Evolutionary conservation across 2,888 invertebrate species (phyloP), one percentile per base, ranked within the genome.

Genomic region (Prosapia bicincta): DNA sequence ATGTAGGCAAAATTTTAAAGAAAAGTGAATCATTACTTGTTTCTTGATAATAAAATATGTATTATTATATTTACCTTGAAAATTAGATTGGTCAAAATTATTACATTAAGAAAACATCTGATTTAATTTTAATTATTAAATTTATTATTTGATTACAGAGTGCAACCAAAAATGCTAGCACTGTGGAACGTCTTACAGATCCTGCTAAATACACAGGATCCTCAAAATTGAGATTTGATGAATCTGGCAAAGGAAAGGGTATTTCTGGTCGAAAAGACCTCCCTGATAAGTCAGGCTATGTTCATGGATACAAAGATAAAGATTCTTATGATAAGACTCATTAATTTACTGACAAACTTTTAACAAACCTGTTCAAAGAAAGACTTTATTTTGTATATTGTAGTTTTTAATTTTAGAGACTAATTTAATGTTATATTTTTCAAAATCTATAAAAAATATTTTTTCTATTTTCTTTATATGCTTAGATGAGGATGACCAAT

Each of bases 151-250:
- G 6, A 23, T 66, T 25, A 13, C 24, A 25, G 67, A 43, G 25
- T 6, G 69, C 69, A 20, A 54, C 74, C 2, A 74, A 74, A 26
- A 32, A 26, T 15, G 38, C 74, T 10, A 68, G 85, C n/a, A 84
- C 87, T 0, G 92, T 93, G 3, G 93, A 93, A 80, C 88, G 96
- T 78, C 85, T 96, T 80, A 96, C 96, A 0, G 95, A 96, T 83
- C 89, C 93, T n/a, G 91, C 90, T 82, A 95, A 94, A 83, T 96
- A 95, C 85, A 96, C 96, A 0, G 96, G 96, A 71, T 93, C 94
- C 5, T 94, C 94, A 84, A 94, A 91, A 84, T 93, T 95, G 82
- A 90, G 96, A 26, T 96, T 95, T 83, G 95, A 95, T 85, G 92
- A 92, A 73, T 86, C 88, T 26, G 96, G 96, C 77, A 95, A 93